Conservation (phyloP, 2,113 vertebrate species). For the Petaurus breviceps region DNA sequence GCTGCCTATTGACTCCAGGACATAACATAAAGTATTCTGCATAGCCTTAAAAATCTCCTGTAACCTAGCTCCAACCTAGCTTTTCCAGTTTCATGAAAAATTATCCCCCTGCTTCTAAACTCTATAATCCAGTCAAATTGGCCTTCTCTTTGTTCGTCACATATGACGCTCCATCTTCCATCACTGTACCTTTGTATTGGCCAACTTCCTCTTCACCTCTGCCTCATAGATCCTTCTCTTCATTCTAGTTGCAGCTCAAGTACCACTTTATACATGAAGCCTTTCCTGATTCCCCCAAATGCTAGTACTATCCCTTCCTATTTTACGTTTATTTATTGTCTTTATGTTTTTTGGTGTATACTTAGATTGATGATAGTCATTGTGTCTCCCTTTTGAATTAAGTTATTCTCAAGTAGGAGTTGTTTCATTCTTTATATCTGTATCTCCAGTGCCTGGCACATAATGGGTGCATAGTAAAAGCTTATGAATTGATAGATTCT, state of each 20-base stretch:
- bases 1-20: neutral
- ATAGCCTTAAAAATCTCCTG: neutral
- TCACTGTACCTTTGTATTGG: neutral
- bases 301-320: neutral
- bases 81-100: neutral
- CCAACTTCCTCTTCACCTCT: neutral
- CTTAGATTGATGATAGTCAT: neutral
- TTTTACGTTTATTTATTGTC: neutral
- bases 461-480: neutral
- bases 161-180: neutral
- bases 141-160: neutral
- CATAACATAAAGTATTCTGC: neutral
- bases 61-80: neutral
- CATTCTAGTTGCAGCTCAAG: neutral
- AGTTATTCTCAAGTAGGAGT: neutral
- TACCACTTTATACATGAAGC: neutral
- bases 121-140: neutral
- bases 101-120: neutral
- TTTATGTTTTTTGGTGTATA: neutral
- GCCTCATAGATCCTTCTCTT: neutral
- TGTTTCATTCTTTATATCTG: neutral
- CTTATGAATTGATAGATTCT: neutral
- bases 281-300: neutral
- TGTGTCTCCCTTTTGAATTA: neutral
- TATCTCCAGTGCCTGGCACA: neutral